phyloP scores from a whole-genome alignment of 1,140 invertebrate species.

The Prorops nasuta region DNA sequence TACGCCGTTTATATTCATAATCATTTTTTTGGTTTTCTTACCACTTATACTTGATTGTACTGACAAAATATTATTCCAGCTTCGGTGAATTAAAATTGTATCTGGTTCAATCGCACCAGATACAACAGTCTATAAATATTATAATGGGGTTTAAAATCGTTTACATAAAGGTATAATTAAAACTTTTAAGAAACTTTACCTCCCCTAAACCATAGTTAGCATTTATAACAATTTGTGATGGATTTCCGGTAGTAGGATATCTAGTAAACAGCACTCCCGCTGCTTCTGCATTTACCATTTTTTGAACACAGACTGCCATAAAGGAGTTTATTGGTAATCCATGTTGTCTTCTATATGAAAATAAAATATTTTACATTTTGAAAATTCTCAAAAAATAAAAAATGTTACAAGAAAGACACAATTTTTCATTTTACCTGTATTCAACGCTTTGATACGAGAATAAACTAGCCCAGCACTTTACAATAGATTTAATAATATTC shows the following conservation, averaged over 20 bases:
- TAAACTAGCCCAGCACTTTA: constrained; percentile 78
- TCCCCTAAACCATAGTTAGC: constrained; percentile 82
- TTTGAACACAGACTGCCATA: constrained; percentile 82
- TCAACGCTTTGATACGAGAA: constrained; percentile 72
- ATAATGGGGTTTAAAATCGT: constrained; percentile 10
- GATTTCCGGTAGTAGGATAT: constrained; percentile 70
- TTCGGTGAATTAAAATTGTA: constrained; percentile 63
- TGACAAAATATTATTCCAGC: constrained; percentile 50
- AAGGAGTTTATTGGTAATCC: constrained; percentile 65
- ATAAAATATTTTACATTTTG: neutral
- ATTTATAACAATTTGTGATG: constrained; percentile 67
- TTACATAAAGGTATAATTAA: constrained; percentile 2
- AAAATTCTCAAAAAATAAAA: constrained; percentile 6
- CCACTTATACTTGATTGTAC: constrained; percentile 59
- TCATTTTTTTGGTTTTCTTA: constrained; percentile 60
- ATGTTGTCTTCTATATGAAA: constrained; percentile 59
- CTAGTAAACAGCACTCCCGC: constrained; percentile 81
- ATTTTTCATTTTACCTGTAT: constrained; percentile 62
- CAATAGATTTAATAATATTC: constrained; percentile 61
- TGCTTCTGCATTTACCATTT: constrained; percentile 68
- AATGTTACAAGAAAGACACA: too few species aligned
- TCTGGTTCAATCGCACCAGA: constrained; percentile 75
- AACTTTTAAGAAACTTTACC: too few species aligned
- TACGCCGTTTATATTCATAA: constrained; percentile 38
- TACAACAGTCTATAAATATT: constrained; percentile 72